Conservation (phyloP, 1,140 invertebrate species). For the Bombus superbus region DNA sequence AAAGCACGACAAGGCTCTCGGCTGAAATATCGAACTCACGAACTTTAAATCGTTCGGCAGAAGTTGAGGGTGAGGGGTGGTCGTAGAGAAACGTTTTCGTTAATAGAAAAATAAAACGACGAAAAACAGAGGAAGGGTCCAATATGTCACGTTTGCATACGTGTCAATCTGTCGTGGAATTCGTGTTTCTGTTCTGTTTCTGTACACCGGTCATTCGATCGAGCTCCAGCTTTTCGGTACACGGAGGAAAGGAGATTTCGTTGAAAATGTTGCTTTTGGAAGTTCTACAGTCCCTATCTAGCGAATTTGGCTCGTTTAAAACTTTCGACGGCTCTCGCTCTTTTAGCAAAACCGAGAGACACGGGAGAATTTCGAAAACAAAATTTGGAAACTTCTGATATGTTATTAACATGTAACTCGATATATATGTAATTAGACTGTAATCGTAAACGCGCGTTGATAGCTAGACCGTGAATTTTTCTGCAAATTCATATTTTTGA, state of each 20-base stretch:
- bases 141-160: not conserved
- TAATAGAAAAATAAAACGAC: slow-evolving; percentile 2
- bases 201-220: not conserved
- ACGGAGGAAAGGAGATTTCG: too few relatives aligned
- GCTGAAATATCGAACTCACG: slow-evolving; percentile 56
- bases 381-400: not conserved
- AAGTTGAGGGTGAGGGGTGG: not conserved
- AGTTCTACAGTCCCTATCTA: too few relatives aligned
- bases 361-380: not conserved
- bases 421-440: too few relatives aligned
- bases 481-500: too few relatives aligned
- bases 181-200: not conserved
- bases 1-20: slow-evolving; percentile 52
- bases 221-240: not conserved
- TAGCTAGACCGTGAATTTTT: too few relatives aligned
- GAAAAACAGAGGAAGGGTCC: not conserved
- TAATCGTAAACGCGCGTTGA: too few relatives aligned
- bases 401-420: not conserved
- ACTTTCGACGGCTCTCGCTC: not conserved
- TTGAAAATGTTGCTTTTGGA: not conserved
- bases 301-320: not conserved
- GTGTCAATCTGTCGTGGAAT: not conserved
- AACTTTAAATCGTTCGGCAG: slow-evolving; percentile 42
- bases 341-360: not conserved
- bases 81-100: not conserved